Evolutionary conservation across 2,797 vertebrate species (phyloP).

Genomic region (Scyliorhinus canicula): DNA sequence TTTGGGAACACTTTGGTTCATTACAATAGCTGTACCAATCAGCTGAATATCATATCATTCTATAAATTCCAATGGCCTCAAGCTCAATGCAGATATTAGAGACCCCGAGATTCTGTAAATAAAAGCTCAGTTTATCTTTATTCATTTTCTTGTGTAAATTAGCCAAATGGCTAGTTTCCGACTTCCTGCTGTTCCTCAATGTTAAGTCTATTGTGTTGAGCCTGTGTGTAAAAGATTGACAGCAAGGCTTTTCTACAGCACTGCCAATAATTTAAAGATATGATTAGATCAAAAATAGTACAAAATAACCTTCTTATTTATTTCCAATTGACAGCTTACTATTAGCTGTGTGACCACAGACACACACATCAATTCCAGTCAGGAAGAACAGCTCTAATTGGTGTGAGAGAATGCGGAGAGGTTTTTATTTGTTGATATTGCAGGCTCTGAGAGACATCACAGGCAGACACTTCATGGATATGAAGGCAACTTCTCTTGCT

Average conservation of each 20-base stretch:
- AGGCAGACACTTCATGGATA: conserved; percentile 34
- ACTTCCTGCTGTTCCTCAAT: background rate
- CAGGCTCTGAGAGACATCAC: conserved; percentile 6
- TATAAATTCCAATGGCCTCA: background rate
- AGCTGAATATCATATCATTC: background rate
- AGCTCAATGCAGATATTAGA: background rate
- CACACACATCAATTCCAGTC: conserved; percentile 36
- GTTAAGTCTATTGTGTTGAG: conserved; percentile 3
- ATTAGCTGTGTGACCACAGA: conserved; percentile 36
- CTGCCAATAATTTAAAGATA: conserved; percentile 34
- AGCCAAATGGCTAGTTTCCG: conserved; percentile 8
- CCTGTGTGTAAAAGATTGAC: background rate
- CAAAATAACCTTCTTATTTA: conserved; percentile 36
- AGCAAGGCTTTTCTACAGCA: conserved; percentile 29
- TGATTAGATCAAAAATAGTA: conserved; percentile 37
- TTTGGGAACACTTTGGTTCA: background rate
- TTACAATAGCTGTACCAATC: background rate
- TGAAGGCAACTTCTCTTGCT: conserved; percentile 32
- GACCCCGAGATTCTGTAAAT: background rate
- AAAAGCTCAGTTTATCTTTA: background rate
- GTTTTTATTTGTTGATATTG: conserved; percentile 37
- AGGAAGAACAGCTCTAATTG: conserved; percentile 34
- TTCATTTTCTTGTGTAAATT: conserved; percentile 30
- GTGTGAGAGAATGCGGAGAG: conserved; percentile 37
- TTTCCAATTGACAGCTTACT: conserved; percentile 39